Percentiles rank a stretch among this genome's conserved stretches.
These are phyloP conservation scores for Hemibagrus wyckioides DNA, from an alignment of 2,113 vertebrate species.

Conservation along the genomic window DNA sequence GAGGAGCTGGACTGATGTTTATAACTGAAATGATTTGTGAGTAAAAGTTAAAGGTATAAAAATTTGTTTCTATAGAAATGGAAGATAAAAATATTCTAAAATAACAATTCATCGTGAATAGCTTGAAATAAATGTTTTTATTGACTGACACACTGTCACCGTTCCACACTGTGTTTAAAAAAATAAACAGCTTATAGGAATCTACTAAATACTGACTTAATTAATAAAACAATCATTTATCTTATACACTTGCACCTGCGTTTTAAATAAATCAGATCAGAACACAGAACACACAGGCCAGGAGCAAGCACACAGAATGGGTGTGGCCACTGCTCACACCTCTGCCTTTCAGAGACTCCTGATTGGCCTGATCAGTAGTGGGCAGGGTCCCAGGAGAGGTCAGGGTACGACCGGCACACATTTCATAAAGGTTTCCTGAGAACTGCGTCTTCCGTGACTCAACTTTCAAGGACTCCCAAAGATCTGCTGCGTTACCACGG, in stretches of 20 bases:
- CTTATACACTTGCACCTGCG: not conserved
- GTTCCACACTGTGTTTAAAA: not conserved
- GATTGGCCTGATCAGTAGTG: constrained; percentile 78
- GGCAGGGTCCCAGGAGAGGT: constrained; percentile 62
- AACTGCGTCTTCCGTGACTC: constrained; percentile 87
- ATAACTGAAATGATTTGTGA: not conserved
- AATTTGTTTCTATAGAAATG: not conserved
- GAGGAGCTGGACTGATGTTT: constrained; percentile 52
- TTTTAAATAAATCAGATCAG: not conserved
- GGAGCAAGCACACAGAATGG: constrained; percentile 53
- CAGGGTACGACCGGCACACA: constrained; percentile 77
- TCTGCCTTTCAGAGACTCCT: constrained; percentile 80
- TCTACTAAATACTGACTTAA: not conserved
- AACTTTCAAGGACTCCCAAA: constrained; percentile 90
- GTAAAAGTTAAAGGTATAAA: not conserved
- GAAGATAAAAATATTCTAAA: not conserved
- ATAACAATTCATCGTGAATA: not conserved
- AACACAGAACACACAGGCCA: constrained; percentile 50
- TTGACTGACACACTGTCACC: not conserved
- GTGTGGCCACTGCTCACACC: constrained; percentile 44
- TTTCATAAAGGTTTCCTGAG: constrained; percentile 87
- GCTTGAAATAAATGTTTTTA: not conserved
- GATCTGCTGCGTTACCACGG: constrained; percentile 82
- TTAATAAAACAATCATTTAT: not conserved
- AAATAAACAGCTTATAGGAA: not conserved